phyloP scores from a whole-genome alignment of 2,797 vertebrate genomes.

The Nyctalus aviator region DNA sequence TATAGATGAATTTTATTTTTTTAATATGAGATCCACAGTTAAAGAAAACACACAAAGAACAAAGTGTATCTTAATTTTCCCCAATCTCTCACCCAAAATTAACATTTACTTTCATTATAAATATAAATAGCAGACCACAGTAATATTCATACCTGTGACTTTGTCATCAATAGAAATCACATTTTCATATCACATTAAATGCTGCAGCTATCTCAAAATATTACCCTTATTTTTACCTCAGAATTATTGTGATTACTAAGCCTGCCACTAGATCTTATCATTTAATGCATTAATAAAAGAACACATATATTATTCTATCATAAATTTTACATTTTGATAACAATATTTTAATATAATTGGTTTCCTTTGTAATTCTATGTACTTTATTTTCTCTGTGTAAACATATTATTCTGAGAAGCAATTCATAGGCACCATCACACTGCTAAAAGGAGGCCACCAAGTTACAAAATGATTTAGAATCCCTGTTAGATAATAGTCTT shows the following conservation, averaged over 20 bases:
- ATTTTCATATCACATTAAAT: slow-evolving; percentile 46
- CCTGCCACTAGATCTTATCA: neutral
- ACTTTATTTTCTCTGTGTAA: slow-evolving; percentile 42
- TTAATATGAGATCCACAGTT: neutral
- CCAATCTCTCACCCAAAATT: slow-evolving; percentile 22
- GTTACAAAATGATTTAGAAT: slow-evolving; percentile 10
- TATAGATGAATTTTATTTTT: neutral
- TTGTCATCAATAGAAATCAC: slow-evolving; percentile 7
- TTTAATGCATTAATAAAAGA: slow-evolving; percentile 15
- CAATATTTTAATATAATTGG: neutral
- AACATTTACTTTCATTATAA: slow-evolving; percentile 21
- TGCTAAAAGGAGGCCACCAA: neutral
- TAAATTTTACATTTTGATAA: slow-evolving; percentile 40
- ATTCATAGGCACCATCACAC: neutral
- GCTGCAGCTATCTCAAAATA: neutral
- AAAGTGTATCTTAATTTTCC: slow-evolving; percentile 38
- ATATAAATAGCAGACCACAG: neutral
- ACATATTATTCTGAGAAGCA: slow-evolving; percentile 16
- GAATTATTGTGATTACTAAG: slow-evolving; percentile 15
- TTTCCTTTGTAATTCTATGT: neutral
- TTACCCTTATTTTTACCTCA: neutral
- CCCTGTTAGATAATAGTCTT: neutral
- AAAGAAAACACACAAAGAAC: neutral
- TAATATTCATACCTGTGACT: neutral
- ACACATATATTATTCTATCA: neutral